Base-by-base conservation (phyloP, 2,888 invertebrate species). In the Steinernema carpocapsae region DNA sequence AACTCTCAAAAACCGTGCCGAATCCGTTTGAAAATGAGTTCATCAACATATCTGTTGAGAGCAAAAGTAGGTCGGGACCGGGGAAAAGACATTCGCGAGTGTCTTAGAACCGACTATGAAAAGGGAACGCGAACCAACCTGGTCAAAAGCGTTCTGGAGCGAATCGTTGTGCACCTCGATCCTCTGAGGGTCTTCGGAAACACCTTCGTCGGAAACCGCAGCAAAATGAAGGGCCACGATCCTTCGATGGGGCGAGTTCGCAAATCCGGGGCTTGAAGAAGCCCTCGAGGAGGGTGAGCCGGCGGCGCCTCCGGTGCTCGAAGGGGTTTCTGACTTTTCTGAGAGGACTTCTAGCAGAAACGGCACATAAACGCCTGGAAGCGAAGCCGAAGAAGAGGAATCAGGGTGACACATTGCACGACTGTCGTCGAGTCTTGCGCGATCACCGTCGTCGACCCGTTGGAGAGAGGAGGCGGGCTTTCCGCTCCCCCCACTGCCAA, bases 381-480 rank as follows among this genome's bases (percentile, higher is more conserved):
- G 17, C 48, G 48, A 48, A 32, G 64, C 64, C 37, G 64, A 37
- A 19, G 56, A 19, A 22, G 56, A 56, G 56, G 56, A 19, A 26
- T 56, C 56, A 6, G 64, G 64, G 24, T 64, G 64, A 64, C 64
- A 64, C 64, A 64, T 64, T 24, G 64, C 52, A 22, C 52, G 19
- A 22, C 52, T 22, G 52, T 22, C 52, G 52, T 10, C 37, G 37
- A 26, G 64, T 26, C 64, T 32, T 29, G 64, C 64, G 64, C 64
- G 64, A 64, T 64, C 64, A 26, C 29, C 64, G 56, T 4, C 56
- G 56, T 19, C 56, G 64, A 64, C 64, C 64, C 64, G 64, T 64
- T 64, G 29, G 32, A 2, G 17, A 17, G 64, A 14, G 32, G 64
- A 17, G 64, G 64, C 29, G 64, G 32, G 17, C 17, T 26, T 29